Conservation (phyloP, 1,140 invertebrate genomes). For the Neodiprion lecontei region DNA sequence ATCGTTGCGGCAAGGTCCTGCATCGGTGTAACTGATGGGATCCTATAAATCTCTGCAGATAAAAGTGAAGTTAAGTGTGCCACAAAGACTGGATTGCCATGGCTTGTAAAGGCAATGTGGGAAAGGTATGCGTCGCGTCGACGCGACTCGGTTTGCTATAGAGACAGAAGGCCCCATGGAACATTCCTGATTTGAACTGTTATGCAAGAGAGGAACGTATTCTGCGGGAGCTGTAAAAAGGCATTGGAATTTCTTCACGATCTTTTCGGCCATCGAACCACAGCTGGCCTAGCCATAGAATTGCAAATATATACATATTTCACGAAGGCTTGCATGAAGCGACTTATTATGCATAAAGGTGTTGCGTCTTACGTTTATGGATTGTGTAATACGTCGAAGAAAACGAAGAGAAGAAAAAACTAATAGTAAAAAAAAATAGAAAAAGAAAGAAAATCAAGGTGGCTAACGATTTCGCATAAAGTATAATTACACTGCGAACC, state of each 20-base stretch:
- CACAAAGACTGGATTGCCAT: not conserved
- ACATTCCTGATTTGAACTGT: slow-evolving; percentile 3
- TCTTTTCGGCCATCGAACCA: not conserved
- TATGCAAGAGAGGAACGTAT: not conserved
- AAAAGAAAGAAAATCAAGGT: not conserved
- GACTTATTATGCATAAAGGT: not conserved
- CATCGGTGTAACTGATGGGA: not conserved
- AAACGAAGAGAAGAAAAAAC: too few relatives aligned
- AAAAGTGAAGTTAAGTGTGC: slow-evolving; percentile 7
- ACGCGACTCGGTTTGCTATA: not conserved
- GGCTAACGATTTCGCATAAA: not conserved
- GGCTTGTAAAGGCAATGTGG: not conserved
- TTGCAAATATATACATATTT: not conserved
- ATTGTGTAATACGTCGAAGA: not conserved
- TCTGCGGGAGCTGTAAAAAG: not conserved
- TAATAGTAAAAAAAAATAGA: too few relatives aligned
- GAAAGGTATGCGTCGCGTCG: not conserved
- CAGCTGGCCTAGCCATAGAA: not conserved
- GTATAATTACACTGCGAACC: not conserved
- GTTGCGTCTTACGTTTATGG: not conserved
- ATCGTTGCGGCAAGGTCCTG: not conserved
- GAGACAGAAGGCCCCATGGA: not conserved
- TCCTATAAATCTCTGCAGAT: not conserved
- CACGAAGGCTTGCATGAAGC: not conserved
- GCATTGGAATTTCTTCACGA: too few relatives aligned